Conservation (phyloP, 2,113 vertebrate species). For the Megaleporinus macrocephalus region DNA sequence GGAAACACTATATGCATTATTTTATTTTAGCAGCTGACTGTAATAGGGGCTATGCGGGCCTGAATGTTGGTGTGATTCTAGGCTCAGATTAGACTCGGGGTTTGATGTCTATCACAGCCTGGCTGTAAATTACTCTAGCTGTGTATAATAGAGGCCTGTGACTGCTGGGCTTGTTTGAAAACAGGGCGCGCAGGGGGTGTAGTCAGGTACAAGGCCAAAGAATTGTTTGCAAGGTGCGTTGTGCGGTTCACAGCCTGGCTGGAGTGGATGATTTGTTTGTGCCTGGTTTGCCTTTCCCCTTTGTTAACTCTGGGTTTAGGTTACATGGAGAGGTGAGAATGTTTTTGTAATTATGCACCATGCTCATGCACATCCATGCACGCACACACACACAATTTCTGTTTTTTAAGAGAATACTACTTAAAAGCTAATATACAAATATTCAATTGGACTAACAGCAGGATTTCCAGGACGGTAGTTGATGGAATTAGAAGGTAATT, state of each 20-base stretch:
- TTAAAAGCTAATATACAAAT: not conserved
- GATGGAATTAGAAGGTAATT: not conserved
- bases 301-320: slow-evolving; percentile 67
- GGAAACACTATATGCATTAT: slow-evolving; percentile 71
- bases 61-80: slow-evolving; percentile 63
- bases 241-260: slow-evolving; percentile 65
- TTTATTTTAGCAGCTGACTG: slow-evolving; percentile 69
- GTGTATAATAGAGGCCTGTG: slow-evolving; percentile 63
- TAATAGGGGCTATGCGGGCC: slow-evolving; percentile 66
- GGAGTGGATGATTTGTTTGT: slow-evolving; percentile 65
- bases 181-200: slow-evolving; percentile 44
- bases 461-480: not conserved
- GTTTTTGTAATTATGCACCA: slow-evolving; percentile 61
- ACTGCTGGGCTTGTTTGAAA: slow-evolving; percentile 63
- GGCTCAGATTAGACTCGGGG: slow-evolving; percentile 63
- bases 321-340: slow-evolving; percentile 70
- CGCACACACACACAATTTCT: slow-evolving; percentile 56
- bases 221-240: slow-evolving; percentile 54
- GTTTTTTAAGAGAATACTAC: not conserved
- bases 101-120: slow-evolving; percentile 56
- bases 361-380: slow-evolving; percentile 45
- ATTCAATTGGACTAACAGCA: not conserved
- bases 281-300: slow-evolving; percentile 68
- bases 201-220: slow-evolving; percentile 39
- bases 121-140: slow-evolving; percentile 64